Evolutionary conservation across 2,113 vertebrate genomes (phyloP).

Genomic region (Pteropus alecto): DNA sequence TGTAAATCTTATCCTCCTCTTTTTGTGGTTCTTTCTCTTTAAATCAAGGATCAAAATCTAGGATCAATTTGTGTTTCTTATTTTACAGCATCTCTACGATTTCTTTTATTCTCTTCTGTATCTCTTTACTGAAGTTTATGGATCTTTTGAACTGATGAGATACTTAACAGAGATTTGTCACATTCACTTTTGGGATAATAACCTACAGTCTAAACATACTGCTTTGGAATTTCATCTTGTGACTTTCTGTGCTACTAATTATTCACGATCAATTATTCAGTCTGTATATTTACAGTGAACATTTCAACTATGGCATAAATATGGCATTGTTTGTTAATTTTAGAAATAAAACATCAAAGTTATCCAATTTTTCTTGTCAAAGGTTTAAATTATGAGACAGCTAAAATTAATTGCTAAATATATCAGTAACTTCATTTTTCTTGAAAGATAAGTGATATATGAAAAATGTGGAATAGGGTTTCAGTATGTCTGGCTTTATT

Average conservation of each 20-base stretch:
- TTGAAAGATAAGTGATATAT: conserved; percentile 42
- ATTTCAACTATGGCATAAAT: conserved; percentile 24
- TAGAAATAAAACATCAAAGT: neutral
- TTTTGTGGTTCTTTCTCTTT: neutral
- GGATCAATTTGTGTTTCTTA: neutral
- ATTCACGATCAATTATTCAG: neutral
- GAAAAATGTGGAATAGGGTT: neutral
- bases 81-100: neutral
- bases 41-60: neutral
- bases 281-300: neutral
- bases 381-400: conserved; percentile 15
- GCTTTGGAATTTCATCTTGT: neutral
- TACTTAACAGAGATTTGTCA: neutral
- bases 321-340: neutral
- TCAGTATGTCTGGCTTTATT: neutral
- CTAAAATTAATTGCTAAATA: conserved; percentile 51
- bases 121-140: neutral
- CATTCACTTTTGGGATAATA: neutral
- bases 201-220: neutral
- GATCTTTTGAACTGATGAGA: neutral
- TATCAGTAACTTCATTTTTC: conserved; percentile 38
- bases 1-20: neutral
- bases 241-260: neutral
- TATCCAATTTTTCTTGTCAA: conserved; percentile 15
- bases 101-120: neutral